Base-by-base conservation (phyloP, 2,113 vertebrate genomes). In the Sminthopsis crassicaudata region DNA sequence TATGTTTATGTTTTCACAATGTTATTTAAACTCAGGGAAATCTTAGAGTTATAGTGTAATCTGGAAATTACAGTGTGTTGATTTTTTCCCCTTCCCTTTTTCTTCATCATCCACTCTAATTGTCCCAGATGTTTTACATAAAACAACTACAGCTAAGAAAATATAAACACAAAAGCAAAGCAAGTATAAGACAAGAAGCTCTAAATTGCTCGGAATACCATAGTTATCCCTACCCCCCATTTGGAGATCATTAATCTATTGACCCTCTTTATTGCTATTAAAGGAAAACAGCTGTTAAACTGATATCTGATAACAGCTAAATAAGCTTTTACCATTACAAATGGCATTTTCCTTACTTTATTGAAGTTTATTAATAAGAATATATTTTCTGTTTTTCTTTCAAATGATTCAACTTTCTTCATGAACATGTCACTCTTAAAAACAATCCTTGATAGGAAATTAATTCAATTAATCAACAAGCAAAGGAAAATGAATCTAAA, bases 81-180 rank as follows among this genome's bases (percentile, higher is more conserved):
- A 84, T 84, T 90, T 60, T 90, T 84, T 27, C 27, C 10, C 89
- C 1, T 91, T 93, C 42, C n/a, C 51, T 24, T 96, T 92, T 91
- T 84, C 46, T 26, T 94, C 3, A 94, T 46, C 92, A 23, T 96
- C 24, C 25, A 46, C 27, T 95, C 27, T 30, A 42, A 42, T 22
- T 84, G 7, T 42, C 19, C 67, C 67, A 84, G 67, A 84, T 84
- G 67, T 84, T 84, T 84, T 84, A 42, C n/a, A 84, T 84, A 42
- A 84, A 84, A 42, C n/a, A 7, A 42, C 67, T 84, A 23, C n/a
- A 84, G 67, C n/a, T 84, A 84, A 42, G n/a, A 84, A 42, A 84
- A 84, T 19, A 84, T 22, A 84, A 42, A 84, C 67, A 84, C 2
- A 84, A 42, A 84, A 84, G 5, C 67, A 84, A 36, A 84, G n/a